Percentiles rank a stretch among this genome's conserved stretches.
Conservation (phyloP, 1,140 invertebrate species). For the Drosophila persimilis region DNA sequence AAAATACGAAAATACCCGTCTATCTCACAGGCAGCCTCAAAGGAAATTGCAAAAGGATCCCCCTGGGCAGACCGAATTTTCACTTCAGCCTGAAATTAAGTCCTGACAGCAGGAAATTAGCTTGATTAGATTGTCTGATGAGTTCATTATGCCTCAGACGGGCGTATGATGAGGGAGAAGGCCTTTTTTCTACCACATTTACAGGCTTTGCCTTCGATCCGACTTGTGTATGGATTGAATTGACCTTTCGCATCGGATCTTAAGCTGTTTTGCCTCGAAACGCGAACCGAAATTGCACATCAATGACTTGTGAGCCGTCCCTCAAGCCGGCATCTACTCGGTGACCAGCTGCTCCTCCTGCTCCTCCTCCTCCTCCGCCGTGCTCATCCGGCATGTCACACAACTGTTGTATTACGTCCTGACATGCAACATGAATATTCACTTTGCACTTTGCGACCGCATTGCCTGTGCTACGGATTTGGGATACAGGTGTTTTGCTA, state of each 20-base stretch:
- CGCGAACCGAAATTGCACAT: slow-evolving; percentile 13
- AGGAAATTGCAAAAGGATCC: slow-evolving; percentile 37
- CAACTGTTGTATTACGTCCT: slow-evolving; percentile 79
- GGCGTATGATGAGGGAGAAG: not conserved
- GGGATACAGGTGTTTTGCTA: slow-evolving; percentile 72
- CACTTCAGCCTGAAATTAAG: slow-evolving; percentile 6
- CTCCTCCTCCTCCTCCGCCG: not conserved
- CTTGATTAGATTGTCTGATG: slow-evolving; percentile 46
- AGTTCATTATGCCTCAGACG: slow-evolving; percentile 25
- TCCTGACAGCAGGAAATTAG: slow-evolving; percentile 28
- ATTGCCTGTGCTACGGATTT: slow-evolving; percentile 58
- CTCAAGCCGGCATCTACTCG: not conserved
- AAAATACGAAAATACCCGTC: slow-evolving; percentile 19
- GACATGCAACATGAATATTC: slow-evolving; percentile 81
- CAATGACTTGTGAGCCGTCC: not conserved
- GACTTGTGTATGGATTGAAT: not conserved
- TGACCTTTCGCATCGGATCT: not conserved
- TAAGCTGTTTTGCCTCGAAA: slow-evolving; percentile 13
- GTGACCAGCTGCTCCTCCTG: slow-evolving; percentile 37
- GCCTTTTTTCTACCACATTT: not conserved
- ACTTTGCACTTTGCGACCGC: slow-evolving; percentile 73
- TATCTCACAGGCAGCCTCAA: slow-evolving; percentile 1
- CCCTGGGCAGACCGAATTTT: not conserved
- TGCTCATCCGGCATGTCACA: slow-evolving; percentile 51
- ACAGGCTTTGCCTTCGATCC: no score